A percentile compares a stretch with the other conserved stretches of the same genome.
Evolutionary conservation across 2,113 vertebrate species (phyloP).

Genomic region (Mobula birostris): DNA sequence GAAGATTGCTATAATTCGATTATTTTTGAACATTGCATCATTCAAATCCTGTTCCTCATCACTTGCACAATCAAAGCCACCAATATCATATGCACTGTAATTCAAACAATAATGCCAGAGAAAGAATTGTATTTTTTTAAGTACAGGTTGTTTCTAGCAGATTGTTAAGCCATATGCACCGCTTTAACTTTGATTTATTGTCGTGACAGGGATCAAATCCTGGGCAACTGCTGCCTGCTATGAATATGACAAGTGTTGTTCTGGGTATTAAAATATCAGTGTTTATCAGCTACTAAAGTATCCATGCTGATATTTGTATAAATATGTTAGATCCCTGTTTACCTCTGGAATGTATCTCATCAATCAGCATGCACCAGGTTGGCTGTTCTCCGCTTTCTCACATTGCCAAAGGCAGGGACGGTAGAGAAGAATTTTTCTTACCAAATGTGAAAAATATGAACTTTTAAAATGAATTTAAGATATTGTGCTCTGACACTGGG

Average conservation of each 20-base stretch:
- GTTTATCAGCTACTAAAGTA: not conserved
- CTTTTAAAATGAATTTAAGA: not conserved
- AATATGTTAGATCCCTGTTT: not conserved
- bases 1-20: not conserved
- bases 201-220: not conserved
- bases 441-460: slow-evolving; percentile 22
- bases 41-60: too few species aligned
- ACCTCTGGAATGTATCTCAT: slow-evolving; percentile 10
- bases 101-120: not conserved
- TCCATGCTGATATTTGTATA: not conserved
- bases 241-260: not conserved
- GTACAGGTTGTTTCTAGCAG: not conserved
- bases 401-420: not conserved
- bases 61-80: not conserved
- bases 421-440: not conserved
- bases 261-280: not conserved
- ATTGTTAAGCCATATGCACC: not conserved
- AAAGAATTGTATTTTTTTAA: too few species aligned
- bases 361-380: not conserved
- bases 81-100: not conserved
- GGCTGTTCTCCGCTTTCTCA: not conserved
- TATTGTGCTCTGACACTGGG: not conserved
- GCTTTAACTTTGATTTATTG: slow-evolving; percentile 18
- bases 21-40: not conserved
- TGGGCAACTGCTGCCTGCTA: not conserved